A percentile compares a stretch with the other conserved stretches of the same genome.
phyloP scores from a whole-genome alignment of 2,888 invertebrate species.

The Itoplectis maculator region DNA sequence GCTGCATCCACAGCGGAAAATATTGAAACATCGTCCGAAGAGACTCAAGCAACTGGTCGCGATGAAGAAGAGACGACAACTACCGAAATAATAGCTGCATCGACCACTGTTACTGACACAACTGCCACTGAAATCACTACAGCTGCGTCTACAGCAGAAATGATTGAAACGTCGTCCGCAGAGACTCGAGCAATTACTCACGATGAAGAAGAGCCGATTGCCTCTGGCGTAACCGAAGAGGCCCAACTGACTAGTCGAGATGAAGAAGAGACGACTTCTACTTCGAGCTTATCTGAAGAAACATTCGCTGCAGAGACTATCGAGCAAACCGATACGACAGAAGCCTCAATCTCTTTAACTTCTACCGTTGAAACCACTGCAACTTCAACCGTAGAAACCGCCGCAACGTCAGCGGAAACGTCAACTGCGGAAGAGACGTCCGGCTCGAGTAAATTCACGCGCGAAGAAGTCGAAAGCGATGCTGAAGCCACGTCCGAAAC shows the following conservation, averaged over 20 bases:
- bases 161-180: background rate
- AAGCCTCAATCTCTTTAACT: background rate
- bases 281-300: background rate
- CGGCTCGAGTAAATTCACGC: background rate
- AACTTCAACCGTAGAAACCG: background rate
- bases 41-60: too few species aligned
- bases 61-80: too few species aligned
- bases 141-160: background rate
- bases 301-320: background rate
- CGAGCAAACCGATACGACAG: constrained; percentile 4
- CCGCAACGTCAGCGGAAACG: background rate
- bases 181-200: background rate
- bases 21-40: too few species aligned
- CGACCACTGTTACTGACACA: background rate
- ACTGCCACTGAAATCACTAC: background rate
- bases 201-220: too few species aligned
- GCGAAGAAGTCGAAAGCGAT: background rate
- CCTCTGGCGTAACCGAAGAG: too few species aligned
- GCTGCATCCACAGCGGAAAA: too few species aligned
- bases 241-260: background rate
- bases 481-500: background rate
- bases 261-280: background rate
- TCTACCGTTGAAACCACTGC: background rate
- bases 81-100: background rate
- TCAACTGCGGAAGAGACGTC: background rate